phyloP scores from a whole-genome alignment of 2,113 vertebrate species.

The Oriolus oriolus region DNA sequence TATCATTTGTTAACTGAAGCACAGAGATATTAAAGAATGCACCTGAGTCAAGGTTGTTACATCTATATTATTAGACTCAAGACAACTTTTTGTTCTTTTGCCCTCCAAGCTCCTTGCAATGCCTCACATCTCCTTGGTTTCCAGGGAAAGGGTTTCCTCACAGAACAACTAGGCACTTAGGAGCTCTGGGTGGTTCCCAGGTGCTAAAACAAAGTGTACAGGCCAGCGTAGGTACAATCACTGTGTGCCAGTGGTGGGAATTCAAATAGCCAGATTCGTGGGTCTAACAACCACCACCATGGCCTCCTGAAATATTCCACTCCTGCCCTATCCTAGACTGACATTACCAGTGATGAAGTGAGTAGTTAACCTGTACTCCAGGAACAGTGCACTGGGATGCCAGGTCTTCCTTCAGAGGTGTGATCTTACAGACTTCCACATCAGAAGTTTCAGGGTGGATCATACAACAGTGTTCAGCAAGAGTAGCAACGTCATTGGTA shows the following conservation, averaged over 20 bases:
- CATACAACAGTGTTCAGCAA: not conserved
- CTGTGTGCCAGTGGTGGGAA: not conserved
- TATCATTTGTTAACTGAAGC: slow-evolving; percentile 3
- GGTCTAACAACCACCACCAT: not conserved
- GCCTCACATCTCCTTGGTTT: not conserved
- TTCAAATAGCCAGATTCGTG: rapidly evolving
- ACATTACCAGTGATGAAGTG: not conserved
- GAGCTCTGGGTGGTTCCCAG: not conserved
- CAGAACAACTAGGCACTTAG: not conserved
- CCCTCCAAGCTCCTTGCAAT: not conserved
- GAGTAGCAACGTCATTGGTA: not conserved
- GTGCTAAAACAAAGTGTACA: not conserved
- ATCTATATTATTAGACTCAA: not conserved
- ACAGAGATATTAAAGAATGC: not conserved
- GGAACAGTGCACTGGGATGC: not conserved
- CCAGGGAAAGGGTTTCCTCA: not conserved
- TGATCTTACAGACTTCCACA: rapidly evolving
- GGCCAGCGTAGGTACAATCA: not conserved
- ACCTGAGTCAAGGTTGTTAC: slow-evolving; percentile 20
- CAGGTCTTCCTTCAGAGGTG: not conserved
- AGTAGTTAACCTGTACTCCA: not conserved
- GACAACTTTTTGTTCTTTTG: not conserved
- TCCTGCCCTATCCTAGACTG: not conserved
- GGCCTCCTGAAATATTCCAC: not conserved
- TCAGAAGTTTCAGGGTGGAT: not conserved